A percentile compares a stretch with the other conserved stretches of the same genome.
These are phyloP conservation scores for Orthosia gracilis DNA, from an alignment of 2,888 invertebrate species.

Conservation along the genomic window DNA sequence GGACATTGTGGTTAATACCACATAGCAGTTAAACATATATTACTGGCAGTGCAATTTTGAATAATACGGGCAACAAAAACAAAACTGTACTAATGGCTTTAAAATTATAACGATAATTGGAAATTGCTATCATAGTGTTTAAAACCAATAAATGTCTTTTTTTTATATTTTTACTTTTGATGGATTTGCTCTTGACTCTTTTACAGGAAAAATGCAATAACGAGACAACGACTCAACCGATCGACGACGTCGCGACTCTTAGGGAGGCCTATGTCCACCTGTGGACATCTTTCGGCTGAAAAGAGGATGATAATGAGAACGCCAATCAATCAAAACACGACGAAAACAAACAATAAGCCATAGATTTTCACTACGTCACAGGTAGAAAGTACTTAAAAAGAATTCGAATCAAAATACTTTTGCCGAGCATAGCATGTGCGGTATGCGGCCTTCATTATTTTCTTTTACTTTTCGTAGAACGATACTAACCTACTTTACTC, in stretches of 20 bases:
- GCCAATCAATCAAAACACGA: too few species aligned
- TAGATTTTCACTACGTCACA: background rate
- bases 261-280: too few species aligned
- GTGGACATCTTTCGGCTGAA: too few species aligned
- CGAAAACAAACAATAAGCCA: background rate
- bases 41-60: background rate
- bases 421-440: background rate
- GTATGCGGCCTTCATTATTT: slow-evolving; percentile 10
- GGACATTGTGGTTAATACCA: background rate
- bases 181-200: too few species aligned
- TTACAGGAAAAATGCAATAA: too few species aligned
- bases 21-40: too few species aligned
- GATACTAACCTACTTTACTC: slow-evolving; percentile 4
- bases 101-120: background rate
- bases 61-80: slow-evolving; percentile 2
- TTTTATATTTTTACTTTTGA: too few species aligned
- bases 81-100: background rate
- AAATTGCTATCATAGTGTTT: too few species aligned
- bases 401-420: background rate
- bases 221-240: too few species aligned
- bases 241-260: too few species aligned
- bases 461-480: background rate
- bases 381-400: background rate
- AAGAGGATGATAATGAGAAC: too few species aligned
- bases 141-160: too few species aligned